A percentile compares a stretch with the other conserved stretches of the same genome.
These are phyloP conservation scores for Malurus alboscapulatus DNA, from an alignment of 2,113 vertebrate genomes.

Conservation along the genomic window DNA sequence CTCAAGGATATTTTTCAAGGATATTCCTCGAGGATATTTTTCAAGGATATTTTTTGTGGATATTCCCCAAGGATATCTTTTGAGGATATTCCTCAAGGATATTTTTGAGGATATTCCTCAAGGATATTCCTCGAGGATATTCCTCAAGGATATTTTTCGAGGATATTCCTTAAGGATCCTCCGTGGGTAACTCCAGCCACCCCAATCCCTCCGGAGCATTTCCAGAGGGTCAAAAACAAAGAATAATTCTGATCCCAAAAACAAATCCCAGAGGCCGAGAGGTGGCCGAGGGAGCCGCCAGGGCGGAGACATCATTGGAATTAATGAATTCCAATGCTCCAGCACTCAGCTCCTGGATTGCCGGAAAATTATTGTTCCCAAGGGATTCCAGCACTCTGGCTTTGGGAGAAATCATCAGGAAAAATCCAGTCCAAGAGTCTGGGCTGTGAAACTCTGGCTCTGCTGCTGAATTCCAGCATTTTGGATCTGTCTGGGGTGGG, in stretches of 20 bases:
- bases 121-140: too few species aligned
- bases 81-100: too few species aligned
- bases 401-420: slow-evolving; percentile 19
- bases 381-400: slow-evolving; percentile 24
- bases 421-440: slow-evolving; percentile 44
- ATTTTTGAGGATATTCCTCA: too few species aligned
- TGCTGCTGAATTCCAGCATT: not conserved
- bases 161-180: not conserved
- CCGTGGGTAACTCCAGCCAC: not conserved
- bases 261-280: slow-evolving; percentile 1
- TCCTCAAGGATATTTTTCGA: too few species aligned
- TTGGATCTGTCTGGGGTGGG: not conserved
- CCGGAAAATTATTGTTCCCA: slow-evolving; percentile 39
- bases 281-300: slow-evolving; percentile 36
- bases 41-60: too few species aligned
- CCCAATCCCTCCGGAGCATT: slow-evolving; percentile 15
- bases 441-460: not conserved
- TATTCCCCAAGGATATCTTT: too few species aligned
- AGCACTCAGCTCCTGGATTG: slow-evolving; percentile 13
- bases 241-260: slow-evolving; percentile 27
- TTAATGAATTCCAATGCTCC: not conserved
- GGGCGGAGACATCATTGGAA: slow-evolving; percentile 49
- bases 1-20: too few species aligned
- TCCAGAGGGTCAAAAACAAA: slow-evolving; percentile 8
- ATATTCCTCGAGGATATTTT: too few species aligned